These are phyloP conservation scores for Luffia ferchaultella DNA, from an alignment of 2,888 invertebrate genomes.

Conservation along the genomic window DNA sequence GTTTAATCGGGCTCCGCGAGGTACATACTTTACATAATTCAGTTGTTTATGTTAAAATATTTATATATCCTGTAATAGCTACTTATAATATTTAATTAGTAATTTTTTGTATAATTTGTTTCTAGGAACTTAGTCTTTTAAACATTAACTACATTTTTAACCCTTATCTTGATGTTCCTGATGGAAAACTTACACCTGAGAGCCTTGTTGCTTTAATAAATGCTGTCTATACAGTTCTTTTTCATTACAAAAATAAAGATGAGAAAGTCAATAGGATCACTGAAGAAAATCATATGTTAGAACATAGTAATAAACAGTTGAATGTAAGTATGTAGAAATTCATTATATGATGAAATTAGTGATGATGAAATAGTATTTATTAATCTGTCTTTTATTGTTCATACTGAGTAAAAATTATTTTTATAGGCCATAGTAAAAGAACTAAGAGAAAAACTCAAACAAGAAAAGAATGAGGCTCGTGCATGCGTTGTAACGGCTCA, in stretches of 20 bases:
- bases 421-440: conserved; percentile 29
- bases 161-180: conserved; percentile 38
- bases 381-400: not conserved
- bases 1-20: conserved; percentile 48
- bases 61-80: too few relatives aligned
- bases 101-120: not conserved
- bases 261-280: conserved; percentile 33
- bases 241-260: conserved; percentile 35
- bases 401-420: not conserved
- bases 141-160: conserved; percentile 48
- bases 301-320: conserved; percentile 43
- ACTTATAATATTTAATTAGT: not conserved
- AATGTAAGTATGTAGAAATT: conserved; percentile 31
- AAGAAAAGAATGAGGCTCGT: conserved; percentile 46
- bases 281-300: conserved; percentile 44
- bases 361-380: not conserved
- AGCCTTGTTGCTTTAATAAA: conserved; percentile 47
- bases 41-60: not conserved
- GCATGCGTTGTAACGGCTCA: conserved; percentile 53
- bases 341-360: not conserved
- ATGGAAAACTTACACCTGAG: conserved; percentile 27
- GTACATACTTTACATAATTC: conserved; percentile 22
- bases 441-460: conserved; percentile 34
- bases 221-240: conserved; percentile 40
- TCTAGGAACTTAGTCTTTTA: conserved; percentile 42